Conservation (phyloP, 2,113 vertebrate species). For the Ochotona princeps region DNA sequence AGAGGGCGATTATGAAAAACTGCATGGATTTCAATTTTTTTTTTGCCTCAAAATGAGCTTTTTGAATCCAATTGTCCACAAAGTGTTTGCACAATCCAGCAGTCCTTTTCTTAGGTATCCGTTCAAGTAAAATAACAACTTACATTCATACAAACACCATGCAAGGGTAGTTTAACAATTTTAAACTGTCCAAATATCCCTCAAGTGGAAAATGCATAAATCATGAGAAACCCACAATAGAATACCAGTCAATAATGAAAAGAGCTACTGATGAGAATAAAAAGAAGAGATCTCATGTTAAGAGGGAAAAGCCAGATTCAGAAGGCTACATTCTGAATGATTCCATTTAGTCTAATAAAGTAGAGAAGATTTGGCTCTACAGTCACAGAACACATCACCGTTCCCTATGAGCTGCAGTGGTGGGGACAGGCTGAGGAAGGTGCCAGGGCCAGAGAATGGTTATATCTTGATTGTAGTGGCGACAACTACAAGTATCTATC, state of each 20-base stretch:
- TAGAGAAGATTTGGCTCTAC: not conserved
- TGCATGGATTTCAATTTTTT: too few species aligned
- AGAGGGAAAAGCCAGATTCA: not conserved
- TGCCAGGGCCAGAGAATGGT: not conserved
- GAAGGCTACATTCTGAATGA: not conserved
- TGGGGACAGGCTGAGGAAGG: not conserved
- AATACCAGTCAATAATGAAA: not conserved
- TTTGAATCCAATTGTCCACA: too few species aligned
- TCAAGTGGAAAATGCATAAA: not conserved
- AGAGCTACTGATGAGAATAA: not conserved
- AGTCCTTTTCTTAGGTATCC: not conserved
- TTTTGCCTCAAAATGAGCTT: too few species aligned
- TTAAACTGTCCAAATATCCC: not conserved
- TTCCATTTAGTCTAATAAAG: not conserved
- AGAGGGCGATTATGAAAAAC: too few species aligned
- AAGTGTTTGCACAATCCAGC: not conserved
- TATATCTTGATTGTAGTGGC: not conserved
- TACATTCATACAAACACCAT: not conserved
- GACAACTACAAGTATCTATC: not conserved
- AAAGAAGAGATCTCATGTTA: not conserved
- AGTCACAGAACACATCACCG: not conserved
- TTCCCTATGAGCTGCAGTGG: not conserved
- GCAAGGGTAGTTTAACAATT: too few species aligned
- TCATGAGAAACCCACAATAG: not conserved
- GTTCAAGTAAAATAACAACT: not conserved